Evolutionary conservation across 2,113 vertebrate species (phyloP).

Genomic region (Elephas maximus): DNA sequence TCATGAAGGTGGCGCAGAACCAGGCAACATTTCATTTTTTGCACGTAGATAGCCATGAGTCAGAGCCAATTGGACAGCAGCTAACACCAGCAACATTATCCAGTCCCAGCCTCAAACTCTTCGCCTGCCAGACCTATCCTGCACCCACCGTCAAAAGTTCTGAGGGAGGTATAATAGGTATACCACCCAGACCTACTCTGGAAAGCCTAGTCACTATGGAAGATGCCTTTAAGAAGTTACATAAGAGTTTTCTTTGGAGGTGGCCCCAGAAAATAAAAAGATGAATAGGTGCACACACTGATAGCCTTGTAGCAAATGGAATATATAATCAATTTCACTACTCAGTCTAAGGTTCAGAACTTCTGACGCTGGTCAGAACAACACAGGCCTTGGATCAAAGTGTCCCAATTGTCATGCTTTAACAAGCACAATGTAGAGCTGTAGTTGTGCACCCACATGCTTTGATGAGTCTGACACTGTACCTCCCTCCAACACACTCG

Average conservation of each 20-base stretch:
- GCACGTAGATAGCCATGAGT: background rate
- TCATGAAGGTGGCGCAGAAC: too few species aligned
- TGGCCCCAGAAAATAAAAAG: slow-evolving; percentile 2
- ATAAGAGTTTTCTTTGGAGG: background rate
- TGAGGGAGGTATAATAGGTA: background rate
- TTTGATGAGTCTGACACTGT: slow-evolving; percentile 24
- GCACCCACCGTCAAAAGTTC: background rate
- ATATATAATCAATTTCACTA: slow-evolving; percentile 60
- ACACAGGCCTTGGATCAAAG: slow-evolving; percentile 64
- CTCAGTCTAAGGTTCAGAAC: background rate
- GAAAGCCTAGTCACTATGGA: background rate
- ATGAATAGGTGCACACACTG: background rate
- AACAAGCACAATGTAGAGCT: slow-evolving; percentile 31
- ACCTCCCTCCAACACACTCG: background rate
- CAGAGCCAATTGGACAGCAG: background rate
- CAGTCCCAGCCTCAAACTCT: background rate
- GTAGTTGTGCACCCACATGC: background rate
- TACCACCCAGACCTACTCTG: background rate
- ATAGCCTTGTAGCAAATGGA: slow-evolving; percentile 13
- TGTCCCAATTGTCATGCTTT: slow-evolving; percentile 23
- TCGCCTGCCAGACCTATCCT: background rate
- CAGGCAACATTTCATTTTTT: background rate
- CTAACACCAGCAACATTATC: background rate
- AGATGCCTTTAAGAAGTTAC: slow-evolving; percentile 10
- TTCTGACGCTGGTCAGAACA: slow-evolving; percentile 51